phyloP scores from a whole-genome alignment of 1,140 invertebrate species.

The Harpegnathos saltator region DNA sequence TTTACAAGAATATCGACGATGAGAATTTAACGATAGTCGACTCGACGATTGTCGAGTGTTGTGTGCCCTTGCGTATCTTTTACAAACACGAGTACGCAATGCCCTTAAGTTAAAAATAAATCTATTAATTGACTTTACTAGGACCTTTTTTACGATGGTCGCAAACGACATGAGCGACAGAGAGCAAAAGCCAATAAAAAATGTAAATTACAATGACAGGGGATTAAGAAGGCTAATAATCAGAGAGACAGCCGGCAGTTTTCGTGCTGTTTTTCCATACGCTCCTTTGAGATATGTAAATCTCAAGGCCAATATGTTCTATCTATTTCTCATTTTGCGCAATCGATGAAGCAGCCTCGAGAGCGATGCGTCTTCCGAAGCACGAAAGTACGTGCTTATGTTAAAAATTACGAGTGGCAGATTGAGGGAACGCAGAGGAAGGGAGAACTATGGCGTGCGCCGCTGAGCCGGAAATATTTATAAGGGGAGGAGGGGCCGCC shows the following conservation, averaged over 20 bases:
- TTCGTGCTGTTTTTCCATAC: conserved; percentile 38
- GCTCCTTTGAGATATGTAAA: conserved; percentile 61
- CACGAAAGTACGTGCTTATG: conserved; percentile 9
- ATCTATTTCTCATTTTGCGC: conserved; percentile 48
- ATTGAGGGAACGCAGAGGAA: conserved; percentile 9
- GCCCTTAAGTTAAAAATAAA: background rate
- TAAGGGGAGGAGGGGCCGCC: background rate
- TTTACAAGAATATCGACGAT: background rate
- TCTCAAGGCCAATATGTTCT: conserved; percentile 59
- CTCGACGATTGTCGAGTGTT: background rate
- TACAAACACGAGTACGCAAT: background rate
- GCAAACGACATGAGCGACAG: background rate
- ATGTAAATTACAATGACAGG: background rate
- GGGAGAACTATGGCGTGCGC: background rate
- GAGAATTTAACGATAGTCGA: conserved; percentile 2
- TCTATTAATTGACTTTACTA: background rate
- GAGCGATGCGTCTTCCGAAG: background rate
- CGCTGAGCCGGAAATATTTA: background rate
- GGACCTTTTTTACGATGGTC: background rate
- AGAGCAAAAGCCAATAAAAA: background rate
- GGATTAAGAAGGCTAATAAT: conserved; percentile 1
- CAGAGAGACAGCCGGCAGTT: conserved; percentile 40
- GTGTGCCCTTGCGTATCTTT: background rate
- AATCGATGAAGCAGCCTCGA: conserved; percentile 44
- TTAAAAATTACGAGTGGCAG: conserved; percentile 56